phyloP scores from a whole-genome alignment of 2,888 invertebrate genomes.

The Hydrotaea cyrtoneurina region DNA sequence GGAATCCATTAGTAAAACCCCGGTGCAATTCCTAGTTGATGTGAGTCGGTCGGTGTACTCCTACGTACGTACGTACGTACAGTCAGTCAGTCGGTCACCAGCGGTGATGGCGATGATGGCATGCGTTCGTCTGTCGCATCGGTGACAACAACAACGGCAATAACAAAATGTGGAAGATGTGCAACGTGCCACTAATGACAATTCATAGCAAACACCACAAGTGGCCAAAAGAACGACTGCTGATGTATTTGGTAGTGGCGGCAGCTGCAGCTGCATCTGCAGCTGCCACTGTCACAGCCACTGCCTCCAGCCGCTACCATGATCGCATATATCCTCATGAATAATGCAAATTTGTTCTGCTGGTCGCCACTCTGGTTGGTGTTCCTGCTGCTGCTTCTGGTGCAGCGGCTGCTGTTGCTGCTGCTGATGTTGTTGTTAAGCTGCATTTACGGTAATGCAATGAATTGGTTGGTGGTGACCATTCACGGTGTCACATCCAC shows the following conservation, averaged over 20 bases:
- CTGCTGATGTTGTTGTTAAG: constrained; percentile 41
- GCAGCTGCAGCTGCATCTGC: constrained; percentile 17
- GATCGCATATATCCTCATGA: constrained; percentile 55
- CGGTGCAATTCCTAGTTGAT: constrained; percentile 43
- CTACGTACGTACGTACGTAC: no score
- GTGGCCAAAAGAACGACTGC: constrained; percentile 21
- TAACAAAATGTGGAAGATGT: constrained; percentile 47
- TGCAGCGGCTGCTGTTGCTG: constrained; percentile 2
- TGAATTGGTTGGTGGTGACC: constrained; percentile 57
- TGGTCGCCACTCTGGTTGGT: neutral
- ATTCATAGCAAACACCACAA: constrained; percentile 61
- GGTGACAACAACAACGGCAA: constrained; percentile 35
- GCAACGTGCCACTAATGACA: constrained; percentile 56
- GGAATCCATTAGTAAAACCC: constrained; percentile 65
- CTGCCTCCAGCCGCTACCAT: constrained; percentile 22
- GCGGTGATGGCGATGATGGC: constrained; percentile 32
- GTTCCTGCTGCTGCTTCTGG: no score
- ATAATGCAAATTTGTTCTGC: constrained; percentile 61
- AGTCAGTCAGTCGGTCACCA: constrained; percentile 6
- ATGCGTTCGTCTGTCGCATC: constrained; percentile 53
- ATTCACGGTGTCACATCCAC: constrained; percentile 38
- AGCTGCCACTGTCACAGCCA: constrained; percentile 18
- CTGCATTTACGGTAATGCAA: constrained; percentile 63
- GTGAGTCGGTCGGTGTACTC: neutral
- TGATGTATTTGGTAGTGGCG: neutral